Percentiles rank a stretch among this genome's conserved stretches.
Conservation (phyloP, 2,888 invertebrate genomes). For the Caenorhabditis panamensis region DNA sequence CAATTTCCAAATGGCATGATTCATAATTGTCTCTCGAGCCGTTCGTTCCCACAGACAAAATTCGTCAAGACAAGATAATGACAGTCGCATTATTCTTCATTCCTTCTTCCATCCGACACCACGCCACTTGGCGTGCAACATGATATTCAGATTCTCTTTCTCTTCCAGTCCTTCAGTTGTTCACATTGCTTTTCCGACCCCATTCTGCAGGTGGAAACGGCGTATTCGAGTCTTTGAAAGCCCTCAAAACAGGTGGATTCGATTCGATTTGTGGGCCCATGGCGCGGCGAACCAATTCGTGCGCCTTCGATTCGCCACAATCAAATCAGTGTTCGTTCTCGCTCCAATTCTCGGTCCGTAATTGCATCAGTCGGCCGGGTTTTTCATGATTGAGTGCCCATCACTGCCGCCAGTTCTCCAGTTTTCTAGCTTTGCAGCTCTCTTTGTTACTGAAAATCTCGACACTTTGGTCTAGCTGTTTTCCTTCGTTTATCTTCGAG, state of each 20-base stretch:
- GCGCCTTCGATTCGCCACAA: slow-evolving; percentile 24
- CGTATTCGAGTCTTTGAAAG: background rate
- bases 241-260: slow-evolving; percentile 31
- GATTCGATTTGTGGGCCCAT: slow-evolving; percentile 33
- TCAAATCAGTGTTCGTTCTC: slow-evolving; percentile 47
- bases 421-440: background rate
- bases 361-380: slow-evolving; percentile 48
- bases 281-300: slow-evolving; percentile 39
- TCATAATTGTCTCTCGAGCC: too few species aligned
- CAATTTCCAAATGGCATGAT: background rate
- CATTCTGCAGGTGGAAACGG: background rate
- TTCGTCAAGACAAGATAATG: slow-evolving; percentile 6
- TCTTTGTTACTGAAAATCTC: slow-evolving; percentile 11
- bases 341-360: slow-evolving; percentile 24
- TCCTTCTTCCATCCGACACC: background rate
- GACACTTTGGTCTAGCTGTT: slow-evolving; percentile 2
- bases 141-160: slow-evolving; percentile 13
- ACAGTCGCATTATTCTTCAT: background rate
- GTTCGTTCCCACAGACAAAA: too few species aligned
- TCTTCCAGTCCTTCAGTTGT: slow-evolving; percentile 10
- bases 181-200: background rate
- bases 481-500: background rate
- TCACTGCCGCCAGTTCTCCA: slow-evolving; percentile 19
- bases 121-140: slow-evolving; percentile 48
- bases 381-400: slow-evolving; percentile 53